A percentile compares a stretch with the other conserved stretches of the same genome.
Conservation (phyloP, 2,797 vertebrate species). For the Delichon dasypus region DNA sequence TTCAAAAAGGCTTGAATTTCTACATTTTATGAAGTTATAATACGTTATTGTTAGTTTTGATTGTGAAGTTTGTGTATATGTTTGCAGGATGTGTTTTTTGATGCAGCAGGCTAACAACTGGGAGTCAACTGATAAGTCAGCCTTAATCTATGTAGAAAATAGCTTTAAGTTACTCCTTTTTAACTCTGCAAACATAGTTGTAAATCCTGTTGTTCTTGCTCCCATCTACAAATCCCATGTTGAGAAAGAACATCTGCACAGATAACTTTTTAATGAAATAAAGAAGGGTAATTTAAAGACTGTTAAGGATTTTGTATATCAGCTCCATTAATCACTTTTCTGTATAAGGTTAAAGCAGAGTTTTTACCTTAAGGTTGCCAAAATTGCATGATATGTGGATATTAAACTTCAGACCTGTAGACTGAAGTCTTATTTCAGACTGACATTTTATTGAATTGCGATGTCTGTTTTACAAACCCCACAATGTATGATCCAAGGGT, state of each 20-base stretch:
- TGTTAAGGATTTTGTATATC: neutral
- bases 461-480: neutral
- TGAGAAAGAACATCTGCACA: neutral
- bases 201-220: neutral
- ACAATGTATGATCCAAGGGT: neutral
- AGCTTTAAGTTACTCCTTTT: neutral
- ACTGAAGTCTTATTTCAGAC: neutral
- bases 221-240: neutral
- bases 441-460: neutral
- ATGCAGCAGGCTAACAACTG: neutral
- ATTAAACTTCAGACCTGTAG: neutral
- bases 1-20: neutral
- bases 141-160: neutral
- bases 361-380: neutral
- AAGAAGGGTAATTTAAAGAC: neutral
- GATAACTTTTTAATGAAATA: neutral
- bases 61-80: neutral
- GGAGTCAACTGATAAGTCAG: accelerated
- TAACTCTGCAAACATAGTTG: neutral
- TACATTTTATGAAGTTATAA: neutral
- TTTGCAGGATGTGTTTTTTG: neutral
- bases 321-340: neutral
- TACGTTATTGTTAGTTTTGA: neutral
- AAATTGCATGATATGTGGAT: neutral
- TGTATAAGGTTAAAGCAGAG: neutral